Evolutionary conservation across 2,888 invertebrate species (phyloP), one percentile per base, ranked within the genome.

Genomic region (Saturnia pavonia): DNA sequence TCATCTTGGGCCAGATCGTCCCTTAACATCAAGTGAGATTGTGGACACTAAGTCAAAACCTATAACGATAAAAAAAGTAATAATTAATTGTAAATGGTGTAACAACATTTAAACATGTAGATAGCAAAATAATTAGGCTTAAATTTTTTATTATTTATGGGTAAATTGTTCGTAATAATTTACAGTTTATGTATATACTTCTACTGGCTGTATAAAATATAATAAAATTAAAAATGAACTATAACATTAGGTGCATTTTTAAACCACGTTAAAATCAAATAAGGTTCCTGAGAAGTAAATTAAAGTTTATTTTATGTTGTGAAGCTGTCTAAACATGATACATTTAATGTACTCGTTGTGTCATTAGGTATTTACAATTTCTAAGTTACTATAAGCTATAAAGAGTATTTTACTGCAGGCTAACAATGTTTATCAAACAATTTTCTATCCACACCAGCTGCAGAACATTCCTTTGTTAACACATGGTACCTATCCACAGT

Each of bases 391-490:
- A 12, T 57, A 27, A 60, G 27, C 27, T 60, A 11, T 60, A 27
- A 27, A 60, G 11, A 27, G 25, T 12, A 1, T 60, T 60, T 60
- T 27, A 27, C 27, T 60, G 25, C 25, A 25, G 57, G 25, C 57
- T 25, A 60, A 60, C 14, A 60, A 27, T 60, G 57, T 60, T 60
- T 60, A 60, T 60, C 6, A 60, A 60, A 60, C 57, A 60, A 60
- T 60, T 60, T 60, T 60, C 57, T 27, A 27, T 60, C 27, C 3
- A 27, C 12, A 60, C 57, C 57, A 60, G 27, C 25, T 60, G 57
- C 57, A 60, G 57, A 60, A 60, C 57, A 60, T 60, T 60, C 57
- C 57, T 27, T 25, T 57, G 57, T 60, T 14, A 11, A 27, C 22
- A 9, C 22, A n/a, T 54, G n/a, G n/a, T n/a, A 51, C 16, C 51